Base-by-base conservation (phyloP, 2,888 invertebrate genomes). In the Meteorus colon region DNA sequence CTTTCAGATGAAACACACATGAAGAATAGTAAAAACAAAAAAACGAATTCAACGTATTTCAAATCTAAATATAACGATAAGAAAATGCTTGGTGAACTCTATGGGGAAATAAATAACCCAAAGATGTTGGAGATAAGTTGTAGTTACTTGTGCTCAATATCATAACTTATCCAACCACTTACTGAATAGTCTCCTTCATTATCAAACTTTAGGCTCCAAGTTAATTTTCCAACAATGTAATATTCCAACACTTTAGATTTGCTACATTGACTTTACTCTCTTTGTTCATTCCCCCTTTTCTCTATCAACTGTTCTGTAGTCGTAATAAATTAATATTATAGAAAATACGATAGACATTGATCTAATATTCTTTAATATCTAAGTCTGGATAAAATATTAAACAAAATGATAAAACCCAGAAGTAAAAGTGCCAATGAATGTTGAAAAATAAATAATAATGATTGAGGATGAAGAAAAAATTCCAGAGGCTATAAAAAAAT, bases 131-230 rank as follows among this genome's bases (percentile, higher is more conserved):
- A 37, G 69, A 34, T 51, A 37, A 66, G 65, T 63, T 62, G 24
- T 76, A 79, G 76, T 79, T 75, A 75, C 69, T 59, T 55, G 67
- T 34, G 72, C 76, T 74, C 63, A 67, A 66, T 27, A 29, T 78
- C 78, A 78, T 82, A 83, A 83, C 79, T 81, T 82, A 80, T 48
- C 73, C 71, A 79, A 81, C 77, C 81, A 80, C 78, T 80, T 78
- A 75, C 79, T 24, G 77, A 78, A 78, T 81, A 76, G 81, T 82
- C 82, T 83, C 84, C 48, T 85, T 82, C 84, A 85, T 84, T 83
- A 84, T 83, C 82, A 82, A 85, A 85, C 84, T 85, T 84, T 74
- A 78, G 74, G 76, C 77, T 76, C 77, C 8, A 78, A 80, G 81
- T 80, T 81, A 84, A 84, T 81, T 83, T 82, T 77, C 78, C 71